Base-by-base conservation (phyloP, 2,888 invertebrate species). In the Noctuana brunneofusca region DNA sequence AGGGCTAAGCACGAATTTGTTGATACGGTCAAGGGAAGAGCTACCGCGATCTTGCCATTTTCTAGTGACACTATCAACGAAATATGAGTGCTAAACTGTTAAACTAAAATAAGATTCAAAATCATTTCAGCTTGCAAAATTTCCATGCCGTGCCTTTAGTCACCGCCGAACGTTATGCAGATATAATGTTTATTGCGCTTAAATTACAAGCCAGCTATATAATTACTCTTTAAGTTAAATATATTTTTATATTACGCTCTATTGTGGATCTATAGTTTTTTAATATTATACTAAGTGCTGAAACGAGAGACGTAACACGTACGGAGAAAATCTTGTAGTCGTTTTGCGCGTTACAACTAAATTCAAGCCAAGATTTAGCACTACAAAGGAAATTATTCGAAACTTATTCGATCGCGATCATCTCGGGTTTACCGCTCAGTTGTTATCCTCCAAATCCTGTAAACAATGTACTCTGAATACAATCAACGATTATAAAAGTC, bases 361-460 rank as follows among this genome's bases (percentile, higher is more conserved):
- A 53, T 43, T 32, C 30, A 53, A 60, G 59, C 59, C 46, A 60
- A 12, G 16, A n/a, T 49, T 54, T 53, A 46, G 43, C 53, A 46
- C 53, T 53, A 46, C 18, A 60, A 60, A 16, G 20, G 43, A 53
- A 53, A 11, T 35, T 35, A 54, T 53, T 54, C 46, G 46, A 48
- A 53, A 60, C 59, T 60, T 35, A 60, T 27, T 59, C 20, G 53
- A 59, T 53, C 59, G 59, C 52, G 59, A 27, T 22, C 43, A 18
- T 54, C 41, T 60, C 59, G 3, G 43, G 53, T 38, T 30, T 54
- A 22, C 66, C 60, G 64, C 67, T 81, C 71, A 84, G 67, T 75
- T 82, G 71, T 79, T 86, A 68, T 86, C 86, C 67, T 86, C 86
- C 63, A 79, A 64, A 64, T 86, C 86, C 86, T 86, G 81, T 41